phyloP scores from a whole-genome alignment of 2,888 invertebrate genomes.

The Agrotis exclamationis region DNA sequence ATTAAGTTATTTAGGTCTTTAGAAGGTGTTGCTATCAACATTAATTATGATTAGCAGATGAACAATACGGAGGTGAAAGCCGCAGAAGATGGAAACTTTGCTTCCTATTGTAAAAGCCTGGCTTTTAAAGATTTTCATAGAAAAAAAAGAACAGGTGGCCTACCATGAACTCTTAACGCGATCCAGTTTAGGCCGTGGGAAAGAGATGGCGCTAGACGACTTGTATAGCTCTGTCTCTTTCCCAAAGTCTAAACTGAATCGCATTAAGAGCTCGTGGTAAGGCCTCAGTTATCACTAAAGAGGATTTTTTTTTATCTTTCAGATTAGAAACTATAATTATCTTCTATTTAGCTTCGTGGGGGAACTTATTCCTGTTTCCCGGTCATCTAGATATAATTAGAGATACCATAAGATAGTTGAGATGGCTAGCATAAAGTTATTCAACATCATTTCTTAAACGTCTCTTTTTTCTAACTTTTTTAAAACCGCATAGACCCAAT shows the following conservation, averaged over 20 bases:
- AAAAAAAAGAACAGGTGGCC: too few species aligned
- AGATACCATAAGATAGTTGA: too few species aligned
- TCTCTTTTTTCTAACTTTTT: neutral
- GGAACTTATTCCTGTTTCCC: neutral
- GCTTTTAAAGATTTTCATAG: neutral
- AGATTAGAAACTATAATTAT: too few species aligned
- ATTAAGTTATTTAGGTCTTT: slow-evolving; percentile 42
- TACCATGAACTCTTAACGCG: too few species aligned
- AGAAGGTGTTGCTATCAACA: slow-evolving; percentile 32
- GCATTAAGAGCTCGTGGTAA: too few species aligned
- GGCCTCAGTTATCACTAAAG: too few species aligned
- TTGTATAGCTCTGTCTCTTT: too few species aligned
- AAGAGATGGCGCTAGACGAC: too few species aligned
- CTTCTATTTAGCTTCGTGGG: too few species aligned
- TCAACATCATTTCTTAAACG: neutral
- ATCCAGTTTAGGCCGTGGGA: too few species aligned
- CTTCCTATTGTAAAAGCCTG: slow-evolving; percentile 2
- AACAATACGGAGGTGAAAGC: slow-evolving; percentile 25
- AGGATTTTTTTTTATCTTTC: too few species aligned
- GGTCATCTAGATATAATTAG: neutral
- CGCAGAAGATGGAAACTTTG: slow-evolving; percentile 9
- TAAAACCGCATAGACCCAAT: neutral
- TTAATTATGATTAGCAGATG: slow-evolving; percentile 30
- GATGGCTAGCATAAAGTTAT: neutral
- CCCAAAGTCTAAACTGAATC: too few species aligned